Conservation (phyloP, 2,888 invertebrate genomes). For the Osmoderma eremita region DNA sequence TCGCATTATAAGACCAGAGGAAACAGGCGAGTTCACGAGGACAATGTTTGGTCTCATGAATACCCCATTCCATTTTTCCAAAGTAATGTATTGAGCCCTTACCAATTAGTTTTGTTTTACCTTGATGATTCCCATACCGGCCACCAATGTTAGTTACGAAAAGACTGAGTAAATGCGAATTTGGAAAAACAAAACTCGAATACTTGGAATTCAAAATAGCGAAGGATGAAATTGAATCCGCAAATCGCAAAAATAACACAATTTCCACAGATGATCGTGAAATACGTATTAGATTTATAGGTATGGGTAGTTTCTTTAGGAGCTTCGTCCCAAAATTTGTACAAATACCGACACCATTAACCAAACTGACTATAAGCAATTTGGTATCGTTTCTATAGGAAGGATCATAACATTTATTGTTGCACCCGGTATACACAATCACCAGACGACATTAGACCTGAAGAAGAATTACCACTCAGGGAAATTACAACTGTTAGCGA, state of each 20-base stretch:
- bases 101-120: slow-evolving; percentile 2
- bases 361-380: not conserved
- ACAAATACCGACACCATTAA: not conserved
- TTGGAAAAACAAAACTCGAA: not conserved
- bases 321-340: not conserved
- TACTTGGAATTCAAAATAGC: not conserved
- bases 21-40: not conserved
- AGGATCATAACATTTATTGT: not conserved
- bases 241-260: not conserved
- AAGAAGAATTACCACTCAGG: not conserved
- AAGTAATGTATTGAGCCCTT: not conserved
- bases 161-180: slow-evolving; percentile 1
- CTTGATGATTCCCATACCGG: slow-evolving; percentile 6
- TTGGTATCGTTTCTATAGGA: not conserved
- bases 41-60: slow-evolving; percentile 3
- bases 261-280: not conserved
- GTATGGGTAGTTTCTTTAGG: not conserved
- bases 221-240: not conserved
- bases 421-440: not conserved
- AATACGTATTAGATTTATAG: slow-evolving; percentile 3
- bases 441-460: not conserved
- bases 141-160: not conserved
- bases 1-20: not conserved
- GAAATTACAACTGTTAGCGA: not conserved
- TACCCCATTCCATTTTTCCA: not conserved